Base-by-base conservation (phyloP, 1,140 invertebrate genomes). In the Drosophila parvula region DNA sequence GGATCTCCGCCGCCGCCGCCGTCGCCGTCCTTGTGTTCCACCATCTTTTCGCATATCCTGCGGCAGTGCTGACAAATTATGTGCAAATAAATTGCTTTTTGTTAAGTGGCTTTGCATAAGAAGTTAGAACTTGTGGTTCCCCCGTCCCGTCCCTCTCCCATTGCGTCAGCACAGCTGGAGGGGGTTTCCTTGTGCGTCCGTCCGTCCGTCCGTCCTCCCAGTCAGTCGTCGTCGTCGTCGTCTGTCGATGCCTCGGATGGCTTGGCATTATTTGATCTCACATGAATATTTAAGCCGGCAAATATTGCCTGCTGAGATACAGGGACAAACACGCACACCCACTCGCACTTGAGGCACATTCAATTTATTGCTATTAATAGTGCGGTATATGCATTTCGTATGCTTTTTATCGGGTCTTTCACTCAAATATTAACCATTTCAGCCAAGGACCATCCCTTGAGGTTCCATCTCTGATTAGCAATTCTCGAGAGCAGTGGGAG, bases 21-120 rank as follows among this genome's bases (percentile, higher is more conserved):
- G 38, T 22, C 10, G 16, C 16, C 48, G 36, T 32, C 36, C 55
- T 28, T 14, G 51, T 63, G 60, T 47, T 34, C 18, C 75, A 50
- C 47, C 80, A 60, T 74, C 59, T 74, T 51, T 61, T 64, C 63
- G 79, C 84, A 86, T 88, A 89, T 88, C 84, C 80, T 81, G 78
- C 65, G 81, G 85, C 81, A 44, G 55, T 77, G 85, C 81, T 89
- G 74, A 81, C 81, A 89, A 89, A 89, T 89, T 89, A 89, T 89
- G 84, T 89, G 84, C 84, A 89, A 90, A 89, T 89, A 89, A 89
- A 89, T 89, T 90, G 84, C 85, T 89, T 81, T 84, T 90, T 89
- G 78, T 89, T 89, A 89, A 89, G 85, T 89, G 84, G 85, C 84
- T 89, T 89, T 89, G 85, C 84, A 89, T 89, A 89, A 89, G 84